Percentiles rank a stretch among this genome's conserved stretches.
phyloP scores from a whole-genome alignment of 2,888 invertebrate genomes.

The Netelia melanura region DNA sequence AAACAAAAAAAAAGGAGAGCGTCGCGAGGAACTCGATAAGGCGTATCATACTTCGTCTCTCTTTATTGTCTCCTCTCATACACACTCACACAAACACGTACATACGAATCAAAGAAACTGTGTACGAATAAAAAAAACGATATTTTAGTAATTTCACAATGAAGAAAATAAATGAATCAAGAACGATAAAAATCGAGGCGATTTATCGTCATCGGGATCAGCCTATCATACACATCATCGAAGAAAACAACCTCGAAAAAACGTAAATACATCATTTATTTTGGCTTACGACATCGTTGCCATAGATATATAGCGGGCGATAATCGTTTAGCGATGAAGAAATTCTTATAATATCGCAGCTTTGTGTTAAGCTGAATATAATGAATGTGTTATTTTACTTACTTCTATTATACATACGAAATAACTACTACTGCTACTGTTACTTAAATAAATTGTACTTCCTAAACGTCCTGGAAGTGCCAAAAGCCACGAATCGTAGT shows the following conservation, averaged over 20 bases:
- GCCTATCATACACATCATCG: constrained; percentile 47
- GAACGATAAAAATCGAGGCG: constrained; percentile 29
- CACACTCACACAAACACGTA: constrained; percentile 21
- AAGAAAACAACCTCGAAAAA: constrained; percentile 54
- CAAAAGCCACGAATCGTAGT: constrained; percentile 65
- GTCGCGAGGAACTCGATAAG: constrained; percentile 39
- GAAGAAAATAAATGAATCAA: constrained; percentile 24
- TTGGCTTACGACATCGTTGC: constrained; percentile 74
- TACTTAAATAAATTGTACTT: constrained; percentile 80
- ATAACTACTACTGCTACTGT: constrained; percentile 72
- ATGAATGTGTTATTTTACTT: constrained; percentile 77
- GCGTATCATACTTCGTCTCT: constrained; percentile 43
- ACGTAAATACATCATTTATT: constrained; percentile 71
- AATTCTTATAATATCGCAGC: constrained; percentile 68
- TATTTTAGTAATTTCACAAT: constrained; percentile 37
- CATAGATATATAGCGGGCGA: constrained; percentile 38
- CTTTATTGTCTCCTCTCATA: constrained; percentile 48
- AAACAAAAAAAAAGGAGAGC: background rate
- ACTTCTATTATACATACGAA: constrained; percentile 62
- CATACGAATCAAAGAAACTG: constrained; percentile 12
- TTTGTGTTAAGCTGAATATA: constrained; percentile 76
- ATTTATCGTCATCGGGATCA: constrained; percentile 40
- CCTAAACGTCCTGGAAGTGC: constrained; percentile 70
- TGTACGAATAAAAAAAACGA: constrained; percentile 14
- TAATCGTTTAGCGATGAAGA: constrained; percentile 34